Evolutionary conservation across 2,888 invertebrate genomes (phyloP).

Genomic region (Phaedon cochleariae): DNA sequence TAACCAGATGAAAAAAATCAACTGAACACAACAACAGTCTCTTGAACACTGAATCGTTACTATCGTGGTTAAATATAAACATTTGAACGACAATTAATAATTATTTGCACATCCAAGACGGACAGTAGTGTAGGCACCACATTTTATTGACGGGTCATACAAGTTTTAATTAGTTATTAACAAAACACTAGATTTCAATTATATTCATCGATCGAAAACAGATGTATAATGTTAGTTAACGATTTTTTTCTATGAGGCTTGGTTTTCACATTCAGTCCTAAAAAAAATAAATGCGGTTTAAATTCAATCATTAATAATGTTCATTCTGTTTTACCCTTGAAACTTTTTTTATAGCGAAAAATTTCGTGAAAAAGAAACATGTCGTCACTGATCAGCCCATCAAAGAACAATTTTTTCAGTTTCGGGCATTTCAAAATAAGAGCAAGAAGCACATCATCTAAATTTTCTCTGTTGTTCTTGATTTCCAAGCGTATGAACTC

Average conservation of each 20-base stretch:
- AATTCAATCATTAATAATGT: no score
- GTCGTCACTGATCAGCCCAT: conserved; percentile 60
- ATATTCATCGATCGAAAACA: conserved; percentile 22
- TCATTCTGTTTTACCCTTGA: conserved; percentile 25
- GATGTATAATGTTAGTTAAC: conserved; percentile 33
- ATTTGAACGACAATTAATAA: no score
- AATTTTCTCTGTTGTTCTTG: conserved; percentile 61
- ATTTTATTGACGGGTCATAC: no score
- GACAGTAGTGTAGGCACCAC: no score
- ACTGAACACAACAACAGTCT: no score
- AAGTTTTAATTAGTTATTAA: no score
- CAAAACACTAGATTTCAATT: background rate
- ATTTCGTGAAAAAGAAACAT: conserved; percentile 59
- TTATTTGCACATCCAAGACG: no score
- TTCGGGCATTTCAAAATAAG: conserved; percentile 58
- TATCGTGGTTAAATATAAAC: no score
- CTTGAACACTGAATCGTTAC: no score
- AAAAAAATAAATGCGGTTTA: conserved; percentile 6
- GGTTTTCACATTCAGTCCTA: conserved; percentile 33
- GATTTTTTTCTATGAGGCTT: conserved; percentile 33
- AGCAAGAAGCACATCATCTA: conserved; percentile 61
- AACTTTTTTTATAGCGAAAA: conserved; percentile 26
- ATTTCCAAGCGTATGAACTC: conserved; percentile 61
- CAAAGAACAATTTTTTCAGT: conserved; percentile 61
- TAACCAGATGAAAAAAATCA: no score